These are phyloP conservation scores for Athrips mouffetella DNA, from an alignment of 2,888 invertebrate species.

Conservation along the genomic window DNA sequence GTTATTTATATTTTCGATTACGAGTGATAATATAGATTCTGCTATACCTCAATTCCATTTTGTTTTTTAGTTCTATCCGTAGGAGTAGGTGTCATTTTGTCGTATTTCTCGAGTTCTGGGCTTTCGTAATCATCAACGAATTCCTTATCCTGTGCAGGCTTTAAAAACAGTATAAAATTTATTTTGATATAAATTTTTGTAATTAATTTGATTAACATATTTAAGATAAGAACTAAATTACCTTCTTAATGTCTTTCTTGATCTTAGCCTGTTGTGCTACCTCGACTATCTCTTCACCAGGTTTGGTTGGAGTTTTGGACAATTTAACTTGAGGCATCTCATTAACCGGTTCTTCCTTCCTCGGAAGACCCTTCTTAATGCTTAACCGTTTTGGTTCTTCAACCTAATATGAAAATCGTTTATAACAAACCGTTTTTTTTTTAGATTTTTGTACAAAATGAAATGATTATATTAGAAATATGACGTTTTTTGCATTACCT, in stretches of 20 bases:
- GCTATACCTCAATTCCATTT: slow-evolving; percentile 59
- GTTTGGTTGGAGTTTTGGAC: slow-evolving; percentile 57
- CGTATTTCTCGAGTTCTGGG: slow-evolving; percentile 84
- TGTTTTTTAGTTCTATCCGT: slow-evolving; percentile 63
- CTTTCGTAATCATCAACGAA: slow-evolving; percentile 85
- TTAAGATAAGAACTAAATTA: slow-evolving; percentile 31
- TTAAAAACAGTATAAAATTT: no score
- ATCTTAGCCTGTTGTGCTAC: slow-evolving; percentile 61
- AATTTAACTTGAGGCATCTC: slow-evolving; percentile 65
- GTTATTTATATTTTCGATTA: background rate
- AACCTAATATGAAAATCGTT: slow-evolving; percentile 38
- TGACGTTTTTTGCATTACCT: slow-evolving; percentile 37
- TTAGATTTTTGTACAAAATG: no score
- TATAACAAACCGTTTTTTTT: background rate
- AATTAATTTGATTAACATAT: background rate
- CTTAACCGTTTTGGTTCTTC: slow-evolving; percentile 56
- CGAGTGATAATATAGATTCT: background rate
- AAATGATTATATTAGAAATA: background rate
- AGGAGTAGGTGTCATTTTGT: slow-evolving; percentile 73
- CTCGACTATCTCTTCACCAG: slow-evolving; percentile 53
- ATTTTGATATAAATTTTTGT: background rate
- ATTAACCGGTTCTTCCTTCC: slow-evolving; percentile 64
- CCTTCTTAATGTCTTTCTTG: slow-evolving; percentile 62
- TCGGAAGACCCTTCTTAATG: slow-evolving; percentile 64
- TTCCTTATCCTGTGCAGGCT: slow-evolving; percentile 71